Evolutionary conservation across 2,888 invertebrate genomes (phyloP), one percentile per base, ranked within the genome.

Genomic region (Troilus luridus): DNA sequence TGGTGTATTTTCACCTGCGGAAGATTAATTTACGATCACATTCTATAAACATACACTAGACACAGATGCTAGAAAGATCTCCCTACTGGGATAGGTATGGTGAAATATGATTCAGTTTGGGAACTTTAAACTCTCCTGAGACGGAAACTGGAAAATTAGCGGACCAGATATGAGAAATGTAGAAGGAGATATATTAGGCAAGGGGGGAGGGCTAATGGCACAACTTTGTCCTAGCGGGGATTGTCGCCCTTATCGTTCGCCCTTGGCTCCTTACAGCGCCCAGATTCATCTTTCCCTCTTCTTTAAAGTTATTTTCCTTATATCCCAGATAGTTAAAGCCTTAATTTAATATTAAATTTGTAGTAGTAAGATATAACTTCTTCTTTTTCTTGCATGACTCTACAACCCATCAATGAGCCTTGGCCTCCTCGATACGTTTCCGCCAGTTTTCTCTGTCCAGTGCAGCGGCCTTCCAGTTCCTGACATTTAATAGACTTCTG

Each of bases 111-210:
- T 77, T 77, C 85, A 85, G 85, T 85, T 85, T 81, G 21, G 56
- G 56, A 85, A 85, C 56, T 85, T 54, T 58, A 85, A 85, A 85
- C 85, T 85, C 85, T 56, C 85, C 85, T 5, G 85, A 58, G 85
- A 58, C n/a, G 85, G 85, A 85, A 85, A 58, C 85, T 85, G n/a
- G 85, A 85, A 85, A 85, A 85, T 85, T 85, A 85, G 56, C 56
- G 85, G 54, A 85, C 56, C 85, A 56, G 85, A 85, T 85, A 56
- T 85, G 85, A 85, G 85, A 85, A 85, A 85, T 85, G 85, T 85
- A 58, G 56, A 89, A 64, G 54, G 41, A 64, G 89, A 89, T 89
- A 64, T 89, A 89, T 64, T 41, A 41, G 41, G 41, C 41, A 41
- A 41, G 41, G 41, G 41, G 60, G 89, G 54, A 0, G 0, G 27